These are phyloP conservation scores for Pseudonaja textilis DNA, from an alignment of 2,113 vertebrate species.

Conservation along the genomic window DNA sequence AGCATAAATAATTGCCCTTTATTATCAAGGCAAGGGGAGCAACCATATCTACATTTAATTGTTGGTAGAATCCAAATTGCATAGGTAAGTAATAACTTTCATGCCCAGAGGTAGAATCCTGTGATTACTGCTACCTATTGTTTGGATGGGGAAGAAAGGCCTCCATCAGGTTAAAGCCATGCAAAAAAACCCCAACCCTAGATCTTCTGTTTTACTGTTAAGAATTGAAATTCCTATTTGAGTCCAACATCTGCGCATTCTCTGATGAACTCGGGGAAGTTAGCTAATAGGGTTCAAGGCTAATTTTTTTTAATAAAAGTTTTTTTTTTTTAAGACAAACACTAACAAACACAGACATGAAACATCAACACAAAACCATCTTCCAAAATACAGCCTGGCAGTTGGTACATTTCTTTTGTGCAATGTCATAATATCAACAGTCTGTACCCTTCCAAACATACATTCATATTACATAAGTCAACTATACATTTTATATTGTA, in stretches of 20 bases:
- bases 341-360: too few species aligned
- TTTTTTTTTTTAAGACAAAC: too few species aligned
- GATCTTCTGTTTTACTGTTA: not conserved
- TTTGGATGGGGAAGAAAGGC: not conserved
- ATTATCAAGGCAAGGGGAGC: not conserved
- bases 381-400: too few species aligned
- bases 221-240: not conserved
- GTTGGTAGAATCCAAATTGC: not conserved
- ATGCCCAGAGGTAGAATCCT: not conserved
- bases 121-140: not conserved
- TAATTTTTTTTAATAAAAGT: not conserved
- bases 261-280: not conserved
- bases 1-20: not conserved
- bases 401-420: too few species aligned
- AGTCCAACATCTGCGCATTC: not conserved
- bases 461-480: too few species aligned
- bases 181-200: not conserved
- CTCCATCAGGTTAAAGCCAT: not conserved
- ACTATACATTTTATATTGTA: too few species aligned
- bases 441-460: too few species aligned
- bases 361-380: too few species aligned
- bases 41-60: not conserved
- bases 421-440: too few species aligned
- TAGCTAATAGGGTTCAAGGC: not conserved
- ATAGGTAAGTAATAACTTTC: not conserved